phyloP scores from a whole-genome alignment of 2,113 vertebrate species.

The Rhinogobius similis region DNA sequence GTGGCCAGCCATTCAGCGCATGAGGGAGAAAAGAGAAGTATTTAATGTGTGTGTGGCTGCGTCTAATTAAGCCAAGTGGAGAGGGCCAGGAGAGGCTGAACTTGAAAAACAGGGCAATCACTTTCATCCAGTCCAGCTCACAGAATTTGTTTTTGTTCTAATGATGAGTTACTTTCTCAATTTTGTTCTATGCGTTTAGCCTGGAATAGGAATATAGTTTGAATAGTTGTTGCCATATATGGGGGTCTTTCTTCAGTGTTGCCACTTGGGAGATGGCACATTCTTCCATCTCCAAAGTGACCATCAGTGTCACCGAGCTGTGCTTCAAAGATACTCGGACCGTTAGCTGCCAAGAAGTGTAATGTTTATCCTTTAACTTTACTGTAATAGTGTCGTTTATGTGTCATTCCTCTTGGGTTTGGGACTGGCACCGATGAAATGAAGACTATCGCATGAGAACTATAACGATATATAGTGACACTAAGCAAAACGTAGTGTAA shows the following conservation, averaged over 20 bases:
- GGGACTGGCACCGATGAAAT: background rate
- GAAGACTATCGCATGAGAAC: too few species aligned
- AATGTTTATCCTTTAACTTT: slow-evolving; percentile 10
- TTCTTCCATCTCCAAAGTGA: slow-evolving; percentile 38
- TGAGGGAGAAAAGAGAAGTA: slow-evolving; percentile 33
- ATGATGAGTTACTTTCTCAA: slow-evolving; percentile 9
- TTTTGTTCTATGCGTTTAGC: background rate
- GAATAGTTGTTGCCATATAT: slow-evolving; percentile 45
- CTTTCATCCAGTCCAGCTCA: slow-evolving; percentile 15
- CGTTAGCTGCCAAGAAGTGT: slow-evolving; percentile 3
- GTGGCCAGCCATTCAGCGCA: slow-evolving; percentile 63
- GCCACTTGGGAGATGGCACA: slow-evolving; percentile 35
- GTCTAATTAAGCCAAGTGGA: slow-evolving; percentile 72
- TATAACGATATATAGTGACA: too few species aligned
- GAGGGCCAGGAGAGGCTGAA: slow-evolving; percentile 45
- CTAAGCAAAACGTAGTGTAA: too few species aligned
- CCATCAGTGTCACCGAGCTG: slow-evolving; percentile 29
- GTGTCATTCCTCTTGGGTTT: background rate
- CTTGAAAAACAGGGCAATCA: slow-evolving; percentile 49
- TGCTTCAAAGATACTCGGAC: slow-evolving; percentile 25
- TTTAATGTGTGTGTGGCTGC: slow-evolving; percentile 72
- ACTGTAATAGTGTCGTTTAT: slow-evolving; percentile 13
- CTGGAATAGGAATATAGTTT: slow-evolving; percentile 14
- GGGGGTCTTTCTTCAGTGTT: slow-evolving; percentile 23
- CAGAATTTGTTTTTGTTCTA: slow-evolving; percentile 1